Conservation (phyloP, 2,113 vertebrate species). For the Dermatemys mawii region DNA sequence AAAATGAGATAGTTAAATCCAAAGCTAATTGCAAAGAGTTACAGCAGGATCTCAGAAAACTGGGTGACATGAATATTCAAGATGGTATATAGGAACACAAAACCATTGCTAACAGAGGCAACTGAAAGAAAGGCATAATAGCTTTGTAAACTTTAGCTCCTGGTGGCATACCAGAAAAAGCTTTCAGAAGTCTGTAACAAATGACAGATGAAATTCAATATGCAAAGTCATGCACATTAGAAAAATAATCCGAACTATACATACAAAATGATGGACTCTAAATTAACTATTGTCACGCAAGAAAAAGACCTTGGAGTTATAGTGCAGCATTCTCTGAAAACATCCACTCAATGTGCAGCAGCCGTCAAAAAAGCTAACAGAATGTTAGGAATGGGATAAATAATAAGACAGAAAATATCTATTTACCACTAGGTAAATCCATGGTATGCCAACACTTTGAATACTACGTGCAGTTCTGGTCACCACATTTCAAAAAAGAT, state of each 20-base stretch:
- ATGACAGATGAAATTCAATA: background rate
- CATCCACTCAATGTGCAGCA: background rate
- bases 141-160: too few relatives aligned
- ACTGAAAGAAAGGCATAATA: too few relatives aligned
- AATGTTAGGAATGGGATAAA: background rate
- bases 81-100: too few relatives aligned
- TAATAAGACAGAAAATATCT: background rate
- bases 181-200: too few relatives aligned
- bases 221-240: background rate
- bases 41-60: background rate
- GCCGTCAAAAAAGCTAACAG: background rate
- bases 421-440: background rate
- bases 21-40: background rate
- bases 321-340: background rate
- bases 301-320: background rate
- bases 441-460: background rate
- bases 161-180: too few relatives aligned
- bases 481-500: background rate
- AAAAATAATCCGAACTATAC: background rate
- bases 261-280: background rate
- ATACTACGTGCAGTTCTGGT: background rate
- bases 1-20: background rate
- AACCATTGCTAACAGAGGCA: too few relatives aligned
- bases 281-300: background rate
- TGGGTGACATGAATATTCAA: background rate